A percentile compares a stretch with the other conserved stretches of the same genome.
These are phyloP conservation scores for Laodelphax striatellus DNA, from an alignment of 1,140 invertebrate genomes.

Conservation along the genomic window DNA sequence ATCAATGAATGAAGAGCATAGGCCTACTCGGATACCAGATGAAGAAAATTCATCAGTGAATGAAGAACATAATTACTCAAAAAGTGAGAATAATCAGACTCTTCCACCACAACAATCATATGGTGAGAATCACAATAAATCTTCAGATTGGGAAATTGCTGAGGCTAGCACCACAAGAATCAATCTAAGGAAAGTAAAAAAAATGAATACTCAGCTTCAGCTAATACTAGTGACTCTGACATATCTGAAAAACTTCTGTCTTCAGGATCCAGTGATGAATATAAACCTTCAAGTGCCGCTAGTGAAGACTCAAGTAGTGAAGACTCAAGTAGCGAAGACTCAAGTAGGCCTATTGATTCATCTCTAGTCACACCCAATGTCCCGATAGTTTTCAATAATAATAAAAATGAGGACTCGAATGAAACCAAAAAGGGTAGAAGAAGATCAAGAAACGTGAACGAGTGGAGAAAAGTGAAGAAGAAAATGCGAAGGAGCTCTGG, in stretches of 20 bases:
- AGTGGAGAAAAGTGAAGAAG: no score
- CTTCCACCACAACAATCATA: no score
- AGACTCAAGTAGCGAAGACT: no score
- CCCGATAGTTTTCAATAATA: not conserved
- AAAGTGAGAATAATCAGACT: no score
- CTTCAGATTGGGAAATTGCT: not conserved
- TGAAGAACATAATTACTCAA: no score
- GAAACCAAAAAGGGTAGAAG: constrained; percentile 1
- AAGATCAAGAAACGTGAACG: not conserved
- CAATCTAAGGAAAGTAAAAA: not conserved
- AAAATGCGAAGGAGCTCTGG: not conserved
- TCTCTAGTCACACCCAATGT: not conserved
- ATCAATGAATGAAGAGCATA: no score
- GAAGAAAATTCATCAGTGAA: no score
- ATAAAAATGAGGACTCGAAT: not conserved
- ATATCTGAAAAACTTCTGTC: not conserved
- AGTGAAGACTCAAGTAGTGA: not conserved
- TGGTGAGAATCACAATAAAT: not conserved
- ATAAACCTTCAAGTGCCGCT: not conserved
- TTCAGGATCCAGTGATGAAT: not conserved
- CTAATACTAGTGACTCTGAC: not conserved
- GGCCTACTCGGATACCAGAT: no score
- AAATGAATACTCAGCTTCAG: not conserved
- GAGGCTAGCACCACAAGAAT: not conserved
- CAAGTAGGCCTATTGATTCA: not conserved